Evolutionary conservation across 2,113 vertebrate genomes (phyloP).

Genomic region (Zapornia atra): DNA sequence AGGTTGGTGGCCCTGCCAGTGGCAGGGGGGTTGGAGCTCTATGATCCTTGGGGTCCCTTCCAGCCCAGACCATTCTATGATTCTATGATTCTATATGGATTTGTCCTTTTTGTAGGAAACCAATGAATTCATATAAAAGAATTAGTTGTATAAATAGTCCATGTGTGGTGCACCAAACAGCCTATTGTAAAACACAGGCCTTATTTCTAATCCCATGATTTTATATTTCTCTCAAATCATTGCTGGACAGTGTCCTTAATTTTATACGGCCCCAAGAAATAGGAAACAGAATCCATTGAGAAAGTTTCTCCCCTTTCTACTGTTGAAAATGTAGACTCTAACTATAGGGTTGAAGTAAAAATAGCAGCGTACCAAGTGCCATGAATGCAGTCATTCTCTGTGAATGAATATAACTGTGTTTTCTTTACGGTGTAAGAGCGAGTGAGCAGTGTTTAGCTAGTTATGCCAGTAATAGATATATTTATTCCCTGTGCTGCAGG

Average conservation of each 20-base stretch:
- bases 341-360: slow-evolving; percentile 16
- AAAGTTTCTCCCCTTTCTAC: not conserved
- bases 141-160: not conserved
- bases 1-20: no score
- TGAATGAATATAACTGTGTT: slow-evolving; percentile 1
- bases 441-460: not conserved
- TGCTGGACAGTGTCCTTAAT: not conserved
- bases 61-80: no score
- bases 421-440: not conserved
- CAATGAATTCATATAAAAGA: not conserved
- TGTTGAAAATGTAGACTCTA: slow-evolving; percentile 33
- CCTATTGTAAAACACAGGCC: not conserved
- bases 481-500: not conserved
- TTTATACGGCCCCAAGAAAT: not conserved
- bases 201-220: not conserved
- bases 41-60: no score
- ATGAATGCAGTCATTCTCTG: not conserved
- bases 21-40: no score
- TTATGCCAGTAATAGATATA: not conserved
- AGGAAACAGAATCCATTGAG: not conserved
- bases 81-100: no score
- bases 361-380: not conserved
- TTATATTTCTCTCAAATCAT: not conserved
- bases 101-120: not conserved
- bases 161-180: not conserved